Percentiles rank a stretch among this genome's conserved stretches.
Conservation (phyloP, 2,888 invertebrate species). For the Seira musarum region DNA sequence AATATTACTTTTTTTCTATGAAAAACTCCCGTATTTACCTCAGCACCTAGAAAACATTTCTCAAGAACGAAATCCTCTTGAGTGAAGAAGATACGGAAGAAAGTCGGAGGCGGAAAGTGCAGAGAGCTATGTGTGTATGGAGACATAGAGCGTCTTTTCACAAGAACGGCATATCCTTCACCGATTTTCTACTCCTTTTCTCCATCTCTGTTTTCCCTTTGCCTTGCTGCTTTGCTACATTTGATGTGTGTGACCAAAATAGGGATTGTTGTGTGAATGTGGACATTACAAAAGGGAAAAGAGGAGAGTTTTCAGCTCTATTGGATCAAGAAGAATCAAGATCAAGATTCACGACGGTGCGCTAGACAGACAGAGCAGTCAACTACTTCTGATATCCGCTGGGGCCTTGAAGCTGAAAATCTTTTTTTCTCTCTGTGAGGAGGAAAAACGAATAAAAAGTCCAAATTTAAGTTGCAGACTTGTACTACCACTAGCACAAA, state of each 20-base stretch:
- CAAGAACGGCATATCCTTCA: conserved; percentile 35
- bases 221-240: conserved; percentile 7
- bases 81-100: conserved; percentile 43
- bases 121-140: conserved; percentile 8
- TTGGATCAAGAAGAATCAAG: conserved; percentile 60
- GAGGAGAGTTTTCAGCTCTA: conserved; percentile 50
- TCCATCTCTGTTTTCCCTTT: conserved; percentile 4
- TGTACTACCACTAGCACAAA: no score
- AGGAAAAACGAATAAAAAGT: conserved; percentile 24
- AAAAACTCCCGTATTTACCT: conserved; percentile 16
- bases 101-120: conserved; percentile 42
- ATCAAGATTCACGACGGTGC: conserved; percentile 59
- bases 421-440: conserved; percentile 18
- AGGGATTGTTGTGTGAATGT: conserved; percentile 49
- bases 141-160: conserved; percentile 28
- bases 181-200: conserved; percentile 36
- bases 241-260: conserved; percentile 51
- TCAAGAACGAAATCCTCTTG: conserved; percentile 49
- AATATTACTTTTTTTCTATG: conserved; percentile 20
- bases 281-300: conserved; percentile 44
- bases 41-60: neutral
- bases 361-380: conserved; percentile 48
- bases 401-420: conserved; percentile 54
- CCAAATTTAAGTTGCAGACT: conserved; percentile 9
- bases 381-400: conserved; percentile 53